Percentiles rank a stretch among this genome's conserved stretches.
phyloP scores from a whole-genome alignment of 2,113 vertebrate species.

The Lasiurus cinereus region DNA sequence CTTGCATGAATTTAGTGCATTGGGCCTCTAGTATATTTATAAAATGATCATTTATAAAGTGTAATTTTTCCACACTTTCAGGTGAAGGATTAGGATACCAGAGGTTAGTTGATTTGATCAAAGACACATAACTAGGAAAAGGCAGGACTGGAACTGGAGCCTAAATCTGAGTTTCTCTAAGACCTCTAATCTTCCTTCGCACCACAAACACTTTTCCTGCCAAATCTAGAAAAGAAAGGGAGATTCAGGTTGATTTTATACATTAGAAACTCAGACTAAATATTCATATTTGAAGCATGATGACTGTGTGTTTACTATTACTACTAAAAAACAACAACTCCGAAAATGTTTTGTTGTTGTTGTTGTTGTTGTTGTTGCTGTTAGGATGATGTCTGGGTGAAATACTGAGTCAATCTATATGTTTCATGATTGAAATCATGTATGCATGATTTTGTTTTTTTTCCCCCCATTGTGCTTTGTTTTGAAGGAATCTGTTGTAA shows the following conservation, averaged over 20 bases:
- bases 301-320: conserved; percentile 17
- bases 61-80: neutral
- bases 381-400: neutral
- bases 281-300: conserved; percentile 14
- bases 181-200: neutral
- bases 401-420: neutral
- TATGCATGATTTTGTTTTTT: neutral
- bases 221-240: neutral
- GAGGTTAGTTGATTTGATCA: conserved; percentile 19
- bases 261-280: neutral
- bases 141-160: neutral
- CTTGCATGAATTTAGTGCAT: too few relatives aligned
- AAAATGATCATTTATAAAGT: neutral
- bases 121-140: conserved; percentile 19
- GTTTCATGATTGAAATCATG: too few relatives aligned
- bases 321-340: neutral
- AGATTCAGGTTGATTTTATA: neutral
- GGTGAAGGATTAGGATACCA: neutral
- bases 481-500: conserved; percentile 11
- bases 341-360: neutral
- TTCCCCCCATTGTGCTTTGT: neutral
- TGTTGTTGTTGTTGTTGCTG: neutral
- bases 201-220: neutral
- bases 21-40: neutral
- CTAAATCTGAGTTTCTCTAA: conserved; percentile 31